Base-by-base conservation (phyloP, 2,113 vertebrate species). In the Psittacula cyanocephala region DNA sequence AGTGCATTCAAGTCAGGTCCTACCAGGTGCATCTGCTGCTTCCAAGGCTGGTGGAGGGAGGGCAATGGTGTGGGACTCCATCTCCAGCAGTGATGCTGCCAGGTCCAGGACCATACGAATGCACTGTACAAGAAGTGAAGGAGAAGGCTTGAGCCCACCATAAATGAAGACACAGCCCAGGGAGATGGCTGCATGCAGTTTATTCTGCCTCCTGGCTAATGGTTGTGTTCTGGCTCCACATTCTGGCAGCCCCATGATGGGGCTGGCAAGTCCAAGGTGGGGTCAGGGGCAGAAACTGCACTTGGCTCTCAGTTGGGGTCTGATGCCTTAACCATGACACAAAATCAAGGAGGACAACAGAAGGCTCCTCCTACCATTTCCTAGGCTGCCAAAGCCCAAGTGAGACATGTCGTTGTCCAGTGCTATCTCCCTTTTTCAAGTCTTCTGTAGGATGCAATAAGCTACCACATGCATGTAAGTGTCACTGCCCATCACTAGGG, bases 401-500 rank as follows among this genome's bases (percentile, higher is more conserved):
- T 2, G 4, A 74, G 77, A 18, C 9, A 5, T 6, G 16, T 8
- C 62, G 39, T 25, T 44, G 29, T 20, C 68, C 18, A 78, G 49
- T 44, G 43, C n/a, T 44, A 11, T 17, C 19, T 85, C 47, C 41
- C 53, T 44, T 60, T 63, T 37, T 23, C 7, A 29, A 29, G 67
- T 33, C 50, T 59, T 44, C 59, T 68, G n/a, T 46, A 49, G 70
- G 63, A 44, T 10, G 18, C 27, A 39, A 28, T 1, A 2, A 72
- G 20, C 39, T 13, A 13, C 11, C 6, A 2, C 0, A 0, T 5
- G 62, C 39, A 17, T 25, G 50, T 35, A 3, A 1, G 2, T 6
- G 43, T 25, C 17, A 2, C 25, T 64, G 57, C 47, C 47, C 57
- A 39, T 43, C 74, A 25, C 29, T 10, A 53, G 69, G 55, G 18